Conservation (phyloP, 2,797 vertebrate genomes). For the Fratercula arctica region DNA sequence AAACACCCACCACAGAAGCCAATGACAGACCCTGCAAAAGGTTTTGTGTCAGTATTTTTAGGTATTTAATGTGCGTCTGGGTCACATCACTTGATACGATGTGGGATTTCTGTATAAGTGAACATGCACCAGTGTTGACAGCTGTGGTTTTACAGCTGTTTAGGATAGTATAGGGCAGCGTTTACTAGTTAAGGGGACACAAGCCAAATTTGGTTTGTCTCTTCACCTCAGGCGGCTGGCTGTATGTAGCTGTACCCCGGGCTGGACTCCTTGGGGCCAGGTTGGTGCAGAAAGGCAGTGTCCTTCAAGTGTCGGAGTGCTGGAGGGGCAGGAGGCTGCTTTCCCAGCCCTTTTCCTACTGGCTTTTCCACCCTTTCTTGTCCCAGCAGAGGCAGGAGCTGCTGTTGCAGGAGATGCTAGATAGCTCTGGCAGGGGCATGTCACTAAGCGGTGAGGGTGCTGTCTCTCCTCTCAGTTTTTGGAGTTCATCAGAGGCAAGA, state of each 20-base stretch:
- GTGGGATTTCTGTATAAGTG: background rate
- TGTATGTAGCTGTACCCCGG: accelerated
- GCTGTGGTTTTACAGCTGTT: background rate
- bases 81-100: background rate
- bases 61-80: background rate
- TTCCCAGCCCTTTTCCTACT: background rate
- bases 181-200: background rate
- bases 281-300: accelerated
- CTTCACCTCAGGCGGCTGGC: background rate
- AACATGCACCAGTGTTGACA: background rate
- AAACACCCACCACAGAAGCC: background rate
- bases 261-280: background rate
- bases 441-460: background rate
- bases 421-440: background rate
- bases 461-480: constrained; percentile 30
- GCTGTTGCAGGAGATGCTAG: background rate
- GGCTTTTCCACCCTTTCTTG: background rate
- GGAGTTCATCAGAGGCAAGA: background rate
- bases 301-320: background rate
- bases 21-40: background rate
- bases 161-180: background rate
- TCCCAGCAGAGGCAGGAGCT: background rate
- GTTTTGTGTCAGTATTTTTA: background rate
- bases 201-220: background rate
- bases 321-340: background rate